Conservation (phyloP, 2,113 vertebrate genomes). For the Pithys albifrons region DNA sequence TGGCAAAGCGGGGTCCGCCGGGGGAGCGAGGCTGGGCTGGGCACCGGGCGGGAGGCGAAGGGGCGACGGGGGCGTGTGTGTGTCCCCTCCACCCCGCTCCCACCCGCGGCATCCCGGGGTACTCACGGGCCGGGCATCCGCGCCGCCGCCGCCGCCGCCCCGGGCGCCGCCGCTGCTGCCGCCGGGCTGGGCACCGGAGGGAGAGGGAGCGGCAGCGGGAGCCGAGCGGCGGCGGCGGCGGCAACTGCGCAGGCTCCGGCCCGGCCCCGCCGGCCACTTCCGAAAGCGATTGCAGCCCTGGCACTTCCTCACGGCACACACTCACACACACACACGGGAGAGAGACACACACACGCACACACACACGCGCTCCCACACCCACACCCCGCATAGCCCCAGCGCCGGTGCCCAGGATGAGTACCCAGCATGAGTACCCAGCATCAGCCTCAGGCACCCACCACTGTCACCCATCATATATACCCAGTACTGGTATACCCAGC, state of each 20-base stretch:
- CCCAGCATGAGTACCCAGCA: no score
- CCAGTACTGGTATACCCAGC: no score
- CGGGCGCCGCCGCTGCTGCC: slow-evolving; percentile 56
- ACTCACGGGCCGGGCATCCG: slow-evolving; percentile 83
- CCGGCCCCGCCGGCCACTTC: slow-evolving; percentile 58
- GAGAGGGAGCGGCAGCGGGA: slow-evolving; percentile 62
- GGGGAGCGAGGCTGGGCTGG: background rate
- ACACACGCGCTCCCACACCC: background rate
- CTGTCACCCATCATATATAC: background rate
- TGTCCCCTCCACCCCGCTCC: background rate
- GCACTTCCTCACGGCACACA: slow-evolving; percentile 68
- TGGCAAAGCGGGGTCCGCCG: background rate
- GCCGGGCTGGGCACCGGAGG: slow-evolving; percentile 76
- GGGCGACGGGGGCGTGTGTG: background rate
- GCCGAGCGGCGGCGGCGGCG: slow-evolving; percentile 52
- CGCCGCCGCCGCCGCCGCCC: slow-evolving; percentile 59
- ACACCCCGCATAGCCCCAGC: accelerated
- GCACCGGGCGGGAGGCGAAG: background rate
- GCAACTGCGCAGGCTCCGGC: slow-evolving; percentile 77
- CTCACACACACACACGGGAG: background rate
- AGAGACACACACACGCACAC: background rate
- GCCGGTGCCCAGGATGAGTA: background rate
- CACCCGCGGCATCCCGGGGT: background rate
- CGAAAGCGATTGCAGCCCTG: slow-evolving; percentile 64
- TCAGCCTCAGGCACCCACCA: background rate